These are phyloP conservation scores for Machimus atricapillus DNA, from an alignment of 2,888 invertebrate species.

Conservation along the genomic window DNA sequence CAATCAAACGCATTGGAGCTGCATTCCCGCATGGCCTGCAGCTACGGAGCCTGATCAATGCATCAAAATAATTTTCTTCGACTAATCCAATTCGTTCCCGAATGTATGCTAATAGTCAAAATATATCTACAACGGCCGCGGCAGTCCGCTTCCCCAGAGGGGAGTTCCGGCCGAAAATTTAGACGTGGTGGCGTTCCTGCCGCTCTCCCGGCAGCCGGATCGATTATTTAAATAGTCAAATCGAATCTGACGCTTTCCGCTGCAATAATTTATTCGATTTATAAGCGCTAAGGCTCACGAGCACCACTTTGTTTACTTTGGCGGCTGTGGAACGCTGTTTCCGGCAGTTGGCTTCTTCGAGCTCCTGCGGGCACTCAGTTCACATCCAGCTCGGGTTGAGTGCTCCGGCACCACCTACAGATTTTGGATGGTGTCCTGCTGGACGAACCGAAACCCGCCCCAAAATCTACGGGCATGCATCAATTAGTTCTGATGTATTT, in stretches of 20 bases:
- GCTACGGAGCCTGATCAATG: neutral
- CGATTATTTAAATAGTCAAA: constrained; percentile 13
- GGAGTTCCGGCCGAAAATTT: neutral
- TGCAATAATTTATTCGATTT: neutral
- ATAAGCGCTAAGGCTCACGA: neutral
- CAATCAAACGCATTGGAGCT: neutral
- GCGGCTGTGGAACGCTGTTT: neutral
- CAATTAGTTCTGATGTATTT: neutral
- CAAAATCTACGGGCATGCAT: neutral
- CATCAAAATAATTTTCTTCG: constrained; percentile 10
- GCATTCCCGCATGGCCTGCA: neutral
- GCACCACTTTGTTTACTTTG: neutral
- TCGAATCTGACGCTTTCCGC: neutral
- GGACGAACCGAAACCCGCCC: neutral
- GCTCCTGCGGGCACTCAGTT: neutral
- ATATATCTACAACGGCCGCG: neutral
- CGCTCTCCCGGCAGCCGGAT: neutral
- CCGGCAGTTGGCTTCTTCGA: neutral
- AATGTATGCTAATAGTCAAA: neutral
- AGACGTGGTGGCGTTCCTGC: neutral
- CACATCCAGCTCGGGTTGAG: neutral
- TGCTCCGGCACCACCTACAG: neutral
- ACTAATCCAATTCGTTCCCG: neutral
- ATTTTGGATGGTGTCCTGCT: neutral
- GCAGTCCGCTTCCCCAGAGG: neutral